Evolutionary conservation across 1,140 invertebrate genomes (phyloP), one percentile per base, ranked within the genome.

Genomic region (Anagrus nilaparvatae): DNA sequence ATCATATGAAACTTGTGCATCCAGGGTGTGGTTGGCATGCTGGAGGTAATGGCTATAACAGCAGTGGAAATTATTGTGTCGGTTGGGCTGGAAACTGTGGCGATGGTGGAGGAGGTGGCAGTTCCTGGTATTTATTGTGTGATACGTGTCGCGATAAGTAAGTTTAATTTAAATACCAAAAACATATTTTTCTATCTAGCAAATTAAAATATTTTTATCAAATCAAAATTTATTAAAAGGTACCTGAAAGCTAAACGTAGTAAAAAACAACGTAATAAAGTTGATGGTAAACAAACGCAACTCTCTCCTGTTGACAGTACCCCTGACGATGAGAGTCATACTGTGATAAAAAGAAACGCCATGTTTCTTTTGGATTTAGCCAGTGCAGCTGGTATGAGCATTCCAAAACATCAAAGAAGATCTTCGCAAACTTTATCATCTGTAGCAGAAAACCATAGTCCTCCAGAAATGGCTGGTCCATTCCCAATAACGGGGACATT

Each of bases 101-200:
- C 0, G 86, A 89, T 54, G 85, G 85, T 2, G 87, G 87, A 10
- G 87, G 87, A n/a, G 73, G 82, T 8, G 84, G 82, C 19, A 84
- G 81, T 47, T 78, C 84, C 24, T 96, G 89, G 89, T 97, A 96
- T 63, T 72, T 95, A 1, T 79, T 92, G 46, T 97, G 92, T 65
- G 87, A 92, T 53, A 71, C 72, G 17, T 96, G 92, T 59, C 76
- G 91, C 4, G 84, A 90, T 20, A 87, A 84, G 52, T 87, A 87
- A n/a, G n/a, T n/a, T n/a, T n/a, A n/a, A n/a, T n/a, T n/a, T n/a
- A n/a, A n/a, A n/a, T n/a, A n/a, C n/a, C n/a, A n/a, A n/a, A n/a
- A n/a, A n/a, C n/a, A n/a, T n/a, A n/a, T n/a, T n/a, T n/a, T n/a
- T n/a, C n/a, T n/a, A n/a, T n/a, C n/a, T n/a, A n/a, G n/a, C n/a